Conservation (phyloP, 2,797 vertebrate genomes). For the Mionectes olivaceus region DNA sequence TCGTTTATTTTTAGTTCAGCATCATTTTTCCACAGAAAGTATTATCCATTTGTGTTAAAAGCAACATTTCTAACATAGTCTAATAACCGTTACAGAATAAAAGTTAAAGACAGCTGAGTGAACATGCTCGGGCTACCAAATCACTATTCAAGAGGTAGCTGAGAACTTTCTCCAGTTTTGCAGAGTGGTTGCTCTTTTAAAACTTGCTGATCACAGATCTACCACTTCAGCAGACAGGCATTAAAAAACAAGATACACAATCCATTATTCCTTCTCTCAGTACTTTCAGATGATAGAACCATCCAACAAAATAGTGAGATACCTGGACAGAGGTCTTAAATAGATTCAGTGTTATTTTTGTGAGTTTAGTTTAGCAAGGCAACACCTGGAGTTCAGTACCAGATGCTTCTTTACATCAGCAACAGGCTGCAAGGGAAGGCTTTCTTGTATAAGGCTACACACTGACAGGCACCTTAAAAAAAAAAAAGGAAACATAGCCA, state of each 20-base stretch:
- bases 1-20: constrained; percentile 39
- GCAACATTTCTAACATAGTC: background rate
- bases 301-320: background rate
- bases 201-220: background rate
- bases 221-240: background rate
- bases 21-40: background rate
- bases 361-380: background rate
- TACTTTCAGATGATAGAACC: background rate
- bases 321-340: background rate
- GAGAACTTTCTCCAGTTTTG: background rate
- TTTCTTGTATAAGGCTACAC: rapidly evolving
- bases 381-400: background rate
- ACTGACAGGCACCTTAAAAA: background rate
- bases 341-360: background rate
- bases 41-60: background rate
- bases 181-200: background rate
- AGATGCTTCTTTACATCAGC: background rate
- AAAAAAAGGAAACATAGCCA: background rate
- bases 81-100: background rate
- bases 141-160: background rate
- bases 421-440: background rate
- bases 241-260: background rate
- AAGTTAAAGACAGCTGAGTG: background rate
- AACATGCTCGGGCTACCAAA: background rate
- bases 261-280: background rate